phyloP scores from a whole-genome alignment of 1,140 invertebrate species.

The Habropoda laboriosa region DNA sequence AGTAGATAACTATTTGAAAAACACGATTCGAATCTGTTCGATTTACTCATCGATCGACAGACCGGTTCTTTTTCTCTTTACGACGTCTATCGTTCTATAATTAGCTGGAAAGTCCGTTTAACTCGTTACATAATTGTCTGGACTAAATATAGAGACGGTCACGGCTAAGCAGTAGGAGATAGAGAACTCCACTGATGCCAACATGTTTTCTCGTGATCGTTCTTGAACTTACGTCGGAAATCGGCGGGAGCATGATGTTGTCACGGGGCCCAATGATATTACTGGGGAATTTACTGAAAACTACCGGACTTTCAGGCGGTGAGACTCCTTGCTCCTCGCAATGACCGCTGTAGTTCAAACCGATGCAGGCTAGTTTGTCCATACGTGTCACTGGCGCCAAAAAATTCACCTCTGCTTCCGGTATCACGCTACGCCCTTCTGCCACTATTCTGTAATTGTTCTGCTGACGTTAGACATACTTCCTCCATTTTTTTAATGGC shows the following conservation, averaged over 20 bases:
- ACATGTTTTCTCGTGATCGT: background rate
- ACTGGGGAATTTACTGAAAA: slow-evolving; percentile 92
- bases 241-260: slow-evolving; percentile 86
- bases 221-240: slow-evolving; percentile 83
- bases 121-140: background rate
- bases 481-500: background rate
- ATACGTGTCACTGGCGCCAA: slow-evolving; percentile 87
- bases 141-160: slow-evolving; percentile 20
- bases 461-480: background rate
- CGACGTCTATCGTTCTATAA: background rate
- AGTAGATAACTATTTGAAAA: background rate
- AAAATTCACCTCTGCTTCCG: slow-evolving; percentile 82
- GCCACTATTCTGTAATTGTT: slow-evolving; percentile 81
- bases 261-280: slow-evolving; percentile 90
- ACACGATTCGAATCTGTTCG: background rate
- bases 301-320: slow-evolving; percentile 87
- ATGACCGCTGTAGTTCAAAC: slow-evolving; percentile 90
- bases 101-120: slow-evolving; percentile 6
- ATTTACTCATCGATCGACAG: background rate
- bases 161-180: background rate
- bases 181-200: background rate
- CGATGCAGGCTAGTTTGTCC: slow-evolving; percentile 90
- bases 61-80: background rate
- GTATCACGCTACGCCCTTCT: slow-evolving; percentile 82
- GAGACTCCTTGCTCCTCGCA: slow-evolving; percentile 89